Conservation (phyloP, 2,113 vertebrate species). For the Scytalopus superciliaris region DNA sequence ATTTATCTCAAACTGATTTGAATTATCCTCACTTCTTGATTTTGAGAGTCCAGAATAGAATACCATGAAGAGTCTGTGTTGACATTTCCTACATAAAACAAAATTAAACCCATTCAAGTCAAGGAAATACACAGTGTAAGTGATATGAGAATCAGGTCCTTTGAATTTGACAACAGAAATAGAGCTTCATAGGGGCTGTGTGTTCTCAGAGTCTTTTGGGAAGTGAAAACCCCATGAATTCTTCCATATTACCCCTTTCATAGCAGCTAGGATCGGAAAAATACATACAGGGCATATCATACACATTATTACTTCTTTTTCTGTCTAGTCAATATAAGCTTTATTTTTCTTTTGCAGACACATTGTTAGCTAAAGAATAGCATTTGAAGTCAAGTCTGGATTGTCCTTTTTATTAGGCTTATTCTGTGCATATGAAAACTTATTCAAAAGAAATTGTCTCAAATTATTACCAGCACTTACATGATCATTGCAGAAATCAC, state of each 20-base stretch:
- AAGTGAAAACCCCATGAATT: neutral
- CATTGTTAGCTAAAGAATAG: neutral
- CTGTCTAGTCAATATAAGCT: neutral
- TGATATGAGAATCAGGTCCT: neutral
- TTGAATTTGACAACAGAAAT: neutral
- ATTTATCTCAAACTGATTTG: constrained; percentile 14
- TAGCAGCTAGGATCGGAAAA: neutral
- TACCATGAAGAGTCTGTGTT: neutral
- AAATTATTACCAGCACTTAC: neutral
- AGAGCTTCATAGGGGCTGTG: rapidly evolving
- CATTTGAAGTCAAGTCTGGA: neutral
- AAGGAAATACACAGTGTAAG: neutral
- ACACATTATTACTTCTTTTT: neutral
- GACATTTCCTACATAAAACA: neutral
- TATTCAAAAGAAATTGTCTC: neutral
- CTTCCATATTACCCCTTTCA: rapidly evolving
- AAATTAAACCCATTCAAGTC: neutral
- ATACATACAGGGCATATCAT: neutral
- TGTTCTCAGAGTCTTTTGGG: neutral
- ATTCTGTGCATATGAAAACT: neutral
- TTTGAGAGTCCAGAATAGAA: constrained; percentile 19
- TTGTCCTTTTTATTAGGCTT: neutral
- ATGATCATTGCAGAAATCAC: constrained; percentile 11
- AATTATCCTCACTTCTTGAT: constrained; percentile 30
- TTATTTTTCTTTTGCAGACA: neutral